Conservation (phyloP, 1,140 invertebrate species). For the Dreissena polymorpha region DNA sequence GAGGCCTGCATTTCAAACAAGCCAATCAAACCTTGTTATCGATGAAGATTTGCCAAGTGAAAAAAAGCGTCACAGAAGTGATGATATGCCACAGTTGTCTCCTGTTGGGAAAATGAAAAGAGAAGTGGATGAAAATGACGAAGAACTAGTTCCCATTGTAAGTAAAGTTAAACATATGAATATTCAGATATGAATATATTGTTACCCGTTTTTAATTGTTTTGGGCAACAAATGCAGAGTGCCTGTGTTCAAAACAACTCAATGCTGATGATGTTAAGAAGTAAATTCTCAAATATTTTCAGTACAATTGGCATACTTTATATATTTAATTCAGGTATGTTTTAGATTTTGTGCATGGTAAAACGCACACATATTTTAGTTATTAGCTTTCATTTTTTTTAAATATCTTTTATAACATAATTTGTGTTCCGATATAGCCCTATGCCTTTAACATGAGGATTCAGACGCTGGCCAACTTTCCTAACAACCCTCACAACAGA, state of each 20-base stretch:
- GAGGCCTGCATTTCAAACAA: slow-evolving; percentile 12
- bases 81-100: slow-evolving; percentile 49
- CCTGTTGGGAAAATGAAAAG: slow-evolving; percentile 33
- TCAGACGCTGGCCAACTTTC: slow-evolving; percentile 70
- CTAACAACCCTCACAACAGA: slow-evolving; percentile 64
- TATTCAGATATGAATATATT: too few relatives aligned
- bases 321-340: not conserved
- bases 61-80: slow-evolving; percentile 47
- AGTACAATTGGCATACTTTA: not conserved
- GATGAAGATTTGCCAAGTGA: slow-evolving; percentile 29
- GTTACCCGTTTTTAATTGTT: too few relatives aligned
- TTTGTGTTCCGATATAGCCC: slow-evolving; percentile 58
- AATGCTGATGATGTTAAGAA: too few relatives aligned
- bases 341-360: too few relatives aligned
- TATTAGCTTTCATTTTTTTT: not conserved
- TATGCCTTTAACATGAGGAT: slow-evolving; percentile 71
- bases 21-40: slow-evolving; percentile 38
- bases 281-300: too few relatives aligned
- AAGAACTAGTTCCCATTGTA: slow-evolving; percentile 37
- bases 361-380: too few relatives aligned
- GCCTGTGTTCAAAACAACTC: too few relatives aligned
- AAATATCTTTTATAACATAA: not conserved
- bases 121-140: not conserved
- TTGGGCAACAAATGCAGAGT: too few relatives aligned
- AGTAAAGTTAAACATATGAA: slow-evolving; percentile 5